Percentiles rank a stretch among this genome's conserved stretches.
Evolutionary conservation across 2,888 invertebrate genomes (phyloP).

Genomic region (Linyphia triangularis): DNA sequence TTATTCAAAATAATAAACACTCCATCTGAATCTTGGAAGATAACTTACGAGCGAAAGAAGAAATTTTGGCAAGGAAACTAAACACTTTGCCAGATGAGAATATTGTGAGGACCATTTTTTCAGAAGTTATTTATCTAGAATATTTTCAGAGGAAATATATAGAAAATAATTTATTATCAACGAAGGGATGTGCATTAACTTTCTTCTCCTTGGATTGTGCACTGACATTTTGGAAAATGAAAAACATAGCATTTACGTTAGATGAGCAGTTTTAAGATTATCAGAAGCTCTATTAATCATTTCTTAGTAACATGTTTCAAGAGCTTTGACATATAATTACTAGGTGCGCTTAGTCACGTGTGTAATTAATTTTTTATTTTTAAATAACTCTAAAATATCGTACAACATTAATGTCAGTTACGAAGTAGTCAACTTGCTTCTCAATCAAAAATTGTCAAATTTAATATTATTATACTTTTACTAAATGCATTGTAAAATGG

Average conservation of each 20-base stretch:
- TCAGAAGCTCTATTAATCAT: too few species aligned
- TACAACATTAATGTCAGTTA: too few species aligned
- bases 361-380: too few species aligned
- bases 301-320: too few species aligned
- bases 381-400: too few species aligned
- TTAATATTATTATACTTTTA: too few species aligned
- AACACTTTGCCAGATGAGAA: slow-evolving; percentile 49
- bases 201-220: not conserved
- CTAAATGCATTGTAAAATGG: too few species aligned
- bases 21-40: slow-evolving; percentile 20
- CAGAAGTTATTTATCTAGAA: not conserved
- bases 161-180: not conserved
- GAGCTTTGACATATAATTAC: too few species aligned
- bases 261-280: too few species aligned
- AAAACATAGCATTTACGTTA: not conserved
- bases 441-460: too few species aligned
- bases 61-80: slow-evolving; percentile 20
- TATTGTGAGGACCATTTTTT: slow-evolving; percentile 11
- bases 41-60: slow-evolving; percentile 15
- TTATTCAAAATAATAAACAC: slow-evolving; percentile 41
- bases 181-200: not conserved
- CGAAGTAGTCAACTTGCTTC: too few species aligned
- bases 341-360: too few species aligned
- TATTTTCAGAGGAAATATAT: not conserved
- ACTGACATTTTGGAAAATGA: not conserved